Evolutionary conservation across 2,797 vertebrate genomes (phyloP).

Genomic region (Halcyon smyrnensis): DNA sequence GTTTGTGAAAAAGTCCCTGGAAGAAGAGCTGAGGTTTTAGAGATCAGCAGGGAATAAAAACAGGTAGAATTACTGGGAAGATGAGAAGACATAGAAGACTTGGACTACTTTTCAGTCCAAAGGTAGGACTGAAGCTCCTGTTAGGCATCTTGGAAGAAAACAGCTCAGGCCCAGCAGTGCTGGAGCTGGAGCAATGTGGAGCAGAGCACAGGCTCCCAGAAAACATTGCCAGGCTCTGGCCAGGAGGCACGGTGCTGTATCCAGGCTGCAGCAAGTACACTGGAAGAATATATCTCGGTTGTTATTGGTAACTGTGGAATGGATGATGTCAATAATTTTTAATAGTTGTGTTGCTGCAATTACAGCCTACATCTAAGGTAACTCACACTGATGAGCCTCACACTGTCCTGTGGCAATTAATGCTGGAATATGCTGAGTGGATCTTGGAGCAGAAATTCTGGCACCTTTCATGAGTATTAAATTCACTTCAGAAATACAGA

Average conservation of each 20-base stretch:
- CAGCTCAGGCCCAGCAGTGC: background rate
- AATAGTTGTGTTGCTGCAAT: background rate
- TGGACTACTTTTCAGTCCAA: background rate
- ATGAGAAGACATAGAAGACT: background rate
- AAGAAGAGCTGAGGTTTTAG: background rate
- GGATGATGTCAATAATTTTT: conserved; percentile 18
- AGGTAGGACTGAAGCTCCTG: background rate
- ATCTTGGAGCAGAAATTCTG: background rate
- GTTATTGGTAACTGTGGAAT: conserved; percentile 5
- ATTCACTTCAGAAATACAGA: conserved; percentile 14
- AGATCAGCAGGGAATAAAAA: background rate
- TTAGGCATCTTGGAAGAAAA: background rate
- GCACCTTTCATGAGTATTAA: background rate
- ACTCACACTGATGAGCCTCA: background rate
- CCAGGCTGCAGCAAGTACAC: conserved; percentile 14
- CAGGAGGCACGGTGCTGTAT: background rate
- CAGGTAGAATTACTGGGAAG: background rate
- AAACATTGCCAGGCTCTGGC: background rate
- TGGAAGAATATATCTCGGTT: conserved; percentile 12
- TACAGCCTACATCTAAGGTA: background rate
- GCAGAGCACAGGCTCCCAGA: background rate
- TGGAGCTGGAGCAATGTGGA: background rate
- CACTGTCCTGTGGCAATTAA: background rate
- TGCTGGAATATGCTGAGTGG: background rate
- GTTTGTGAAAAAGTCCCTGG: background rate